Evolutionary conservation across 2,888 invertebrate species (phyloP), one percentile per base, ranked within the genome.

Genomic region (Yponomeuta sedellus): DNA sequence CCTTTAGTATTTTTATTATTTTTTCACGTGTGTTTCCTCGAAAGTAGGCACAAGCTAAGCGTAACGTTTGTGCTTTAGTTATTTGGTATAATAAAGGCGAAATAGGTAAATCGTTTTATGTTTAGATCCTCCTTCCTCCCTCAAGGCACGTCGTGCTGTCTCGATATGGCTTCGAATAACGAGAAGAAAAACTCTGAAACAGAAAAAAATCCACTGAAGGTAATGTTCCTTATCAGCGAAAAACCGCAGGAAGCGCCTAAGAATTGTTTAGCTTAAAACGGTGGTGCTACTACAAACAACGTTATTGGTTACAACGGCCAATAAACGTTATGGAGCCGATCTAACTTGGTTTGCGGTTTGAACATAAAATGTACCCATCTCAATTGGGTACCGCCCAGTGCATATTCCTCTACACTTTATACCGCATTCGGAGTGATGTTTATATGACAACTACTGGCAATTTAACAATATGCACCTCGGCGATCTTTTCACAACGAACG

Each of bases 101-200:
- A 64, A 64, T 56, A 56, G 52, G 52, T 25, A 64, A 64, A 52
- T 56, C 64, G 56, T 64, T 64, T 25, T 63, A 40, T 22, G 44
- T 44, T 22, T 16, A 11, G 39, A 8, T 11, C 39, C 39, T 39
- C 19, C 63, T 10, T 16, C 40, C 20, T 44, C 40, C 63, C 40
- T 63, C 19, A 39, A 22, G 63, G 39, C 63, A 20, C 40, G 39
- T 63, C 63, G 63, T 12, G 20, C 20, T 20, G 25, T 39, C 61
- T 6, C 20, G 34, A 61, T 61, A 61, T 61, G 34, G 61, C 61
- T 61, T 34, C n/a, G 11, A 6, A 34, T 34, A 20, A 20, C 22
- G 25, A 59, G n/a, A 59, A 59, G 12, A 12, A 19, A 11, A 34
- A 34, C 34, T 8, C 34, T 34, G 59, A 59, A 59, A 59, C 22